phyloP scores from a whole-genome alignment of 1,140 invertebrate species.

The Eumeta japonica region DNA sequence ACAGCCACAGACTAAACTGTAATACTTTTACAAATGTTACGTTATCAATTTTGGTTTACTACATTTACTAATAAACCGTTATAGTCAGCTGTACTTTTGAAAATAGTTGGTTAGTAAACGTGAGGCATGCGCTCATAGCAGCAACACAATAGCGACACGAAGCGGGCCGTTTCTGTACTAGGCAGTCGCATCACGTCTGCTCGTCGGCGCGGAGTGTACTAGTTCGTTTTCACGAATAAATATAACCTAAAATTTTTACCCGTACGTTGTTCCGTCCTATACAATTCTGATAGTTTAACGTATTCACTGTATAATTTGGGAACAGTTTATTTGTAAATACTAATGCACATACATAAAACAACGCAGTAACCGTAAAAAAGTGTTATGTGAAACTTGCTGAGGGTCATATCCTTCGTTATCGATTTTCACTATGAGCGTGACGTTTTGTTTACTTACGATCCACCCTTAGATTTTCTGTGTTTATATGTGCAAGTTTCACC shows the following conservation, averaged over 20 bases:
- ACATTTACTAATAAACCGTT: background rate
- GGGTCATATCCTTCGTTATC: conserved; percentile 41
- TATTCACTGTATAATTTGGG: no score
- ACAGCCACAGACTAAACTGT: no score
- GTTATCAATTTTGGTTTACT: background rate
- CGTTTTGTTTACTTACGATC: conserved; percentile 52
- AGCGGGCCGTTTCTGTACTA: conserved; percentile 35
- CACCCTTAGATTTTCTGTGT: no score
- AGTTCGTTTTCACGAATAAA: conserved; percentile 19
- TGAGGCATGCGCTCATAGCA: conserved; percentile 50
- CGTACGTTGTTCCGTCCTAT: conserved; percentile 34
- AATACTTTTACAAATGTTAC: no score
- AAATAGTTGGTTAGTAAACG: conserved; percentile 22
- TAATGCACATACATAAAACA: no score
- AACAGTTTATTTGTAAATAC: no score
- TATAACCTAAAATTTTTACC: conserved; percentile 44
- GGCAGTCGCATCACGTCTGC: conserved; percentile 54
- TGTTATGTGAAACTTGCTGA: no score
- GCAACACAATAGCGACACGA: conserved; percentile 36
- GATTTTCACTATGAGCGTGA: conserved; percentile 54
- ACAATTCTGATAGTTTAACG: no score
- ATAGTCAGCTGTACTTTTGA: conserved; percentile 8
- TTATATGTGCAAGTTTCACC: conserved; percentile 33
- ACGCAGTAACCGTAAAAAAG: no score
- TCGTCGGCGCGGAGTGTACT: conserved; percentile 46